Percentiles rank a stretch among this genome's conserved stretches.
phyloP scores from a whole-genome alignment of 2,113 vertebrate genomes.

The Taxidea taxus region DNA sequence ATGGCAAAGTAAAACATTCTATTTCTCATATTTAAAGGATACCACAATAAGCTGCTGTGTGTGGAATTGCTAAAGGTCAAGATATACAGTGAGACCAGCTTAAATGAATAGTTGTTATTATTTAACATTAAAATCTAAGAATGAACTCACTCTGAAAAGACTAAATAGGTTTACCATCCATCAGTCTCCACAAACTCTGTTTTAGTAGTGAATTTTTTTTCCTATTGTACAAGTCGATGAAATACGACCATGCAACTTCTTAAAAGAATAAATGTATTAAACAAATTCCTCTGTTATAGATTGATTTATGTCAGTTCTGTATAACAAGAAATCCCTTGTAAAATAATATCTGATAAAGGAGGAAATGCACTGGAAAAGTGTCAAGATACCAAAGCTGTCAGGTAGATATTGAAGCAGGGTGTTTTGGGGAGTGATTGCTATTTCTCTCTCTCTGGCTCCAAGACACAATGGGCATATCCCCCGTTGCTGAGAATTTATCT shows the following conservation, averaged over 20 bases:
- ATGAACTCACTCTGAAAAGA: conserved; percentile 70
- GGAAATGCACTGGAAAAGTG: conserved; percentile 67
- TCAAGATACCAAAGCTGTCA: conserved; percentile 61
- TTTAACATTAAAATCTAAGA: conserved; percentile 84
- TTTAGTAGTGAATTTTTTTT: conserved; percentile 76
- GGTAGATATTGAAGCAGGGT: conserved; percentile 70
- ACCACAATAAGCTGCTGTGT: conserved; percentile 84
- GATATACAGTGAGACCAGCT: conserved; percentile 81
- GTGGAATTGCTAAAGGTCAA: conserved; percentile 83
- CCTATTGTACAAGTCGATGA: conserved; percentile 81
- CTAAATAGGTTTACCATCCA: conserved; percentile 80
- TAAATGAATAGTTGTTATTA: conserved; percentile 83
- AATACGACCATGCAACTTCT: conserved; percentile 80
- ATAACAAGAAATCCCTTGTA: conserved; percentile 71
- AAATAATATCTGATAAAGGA: conserved; percentile 71
- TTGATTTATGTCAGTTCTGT: conserved; percentile 76
- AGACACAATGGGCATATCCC: conserved; percentile 45
- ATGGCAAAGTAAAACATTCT: conserved; percentile 78
- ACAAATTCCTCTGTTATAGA: conserved; percentile 73
- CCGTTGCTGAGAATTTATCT: conserved; percentile 48
- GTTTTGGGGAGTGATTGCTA: conserved; percentile 40
- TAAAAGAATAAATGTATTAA: conserved; percentile 86
- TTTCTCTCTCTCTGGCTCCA: not conserved
- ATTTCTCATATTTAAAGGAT: conserved; percentile 87
- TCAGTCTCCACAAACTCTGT: conserved; percentile 76